Conservation (phyloP, 2,113 vertebrate genomes). For the Scatophagus argus region DNA sequence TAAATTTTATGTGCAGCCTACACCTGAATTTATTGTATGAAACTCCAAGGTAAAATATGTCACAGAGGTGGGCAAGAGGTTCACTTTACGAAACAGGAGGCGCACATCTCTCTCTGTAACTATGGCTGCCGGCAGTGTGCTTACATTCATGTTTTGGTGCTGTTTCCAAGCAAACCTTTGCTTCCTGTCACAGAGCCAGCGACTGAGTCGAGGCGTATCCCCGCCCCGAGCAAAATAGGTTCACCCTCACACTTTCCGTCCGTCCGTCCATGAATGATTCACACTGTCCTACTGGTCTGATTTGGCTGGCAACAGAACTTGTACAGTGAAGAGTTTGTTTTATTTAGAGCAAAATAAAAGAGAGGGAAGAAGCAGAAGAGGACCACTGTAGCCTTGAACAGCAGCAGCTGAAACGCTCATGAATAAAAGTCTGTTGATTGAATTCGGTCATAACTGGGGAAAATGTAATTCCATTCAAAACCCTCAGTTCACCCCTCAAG, state of each 20-base stretch:
- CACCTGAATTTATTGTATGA: not conserved
- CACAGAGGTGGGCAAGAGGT: not conserved
- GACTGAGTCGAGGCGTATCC: conserved; percentile 57
- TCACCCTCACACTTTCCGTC: conserved; percentile 75
- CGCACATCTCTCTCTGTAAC: not conserved
- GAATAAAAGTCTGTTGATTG: conserved; percentile 12
- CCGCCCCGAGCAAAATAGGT: conserved; percentile 43
- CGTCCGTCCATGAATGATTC: conserved; percentile 75
- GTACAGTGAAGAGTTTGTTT: conserved; percentile 19
- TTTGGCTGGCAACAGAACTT: conserved; percentile 28
- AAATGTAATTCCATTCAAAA: not conserved
- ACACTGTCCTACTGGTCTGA: conserved; percentile 47
- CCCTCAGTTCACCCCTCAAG: not conserved
- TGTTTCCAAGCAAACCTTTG: conserved; percentile 60
- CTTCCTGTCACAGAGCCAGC: conserved; percentile 47
- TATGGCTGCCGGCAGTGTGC: not conserved
- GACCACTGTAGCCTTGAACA: not conserved
- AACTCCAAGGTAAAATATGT: not conserved
- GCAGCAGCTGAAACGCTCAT: conserved; percentile 9
- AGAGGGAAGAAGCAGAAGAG: not conserved
- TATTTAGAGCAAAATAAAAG: not conserved
- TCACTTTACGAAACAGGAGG: not conserved
- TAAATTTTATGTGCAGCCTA: not conserved
- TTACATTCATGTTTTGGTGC: conserved; percentile 62
- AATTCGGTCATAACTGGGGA: not conserved